Evolutionary conservation across 2,113 vertebrate species (phyloP).

Genomic region (Xyrauchen texanus): DNA sequence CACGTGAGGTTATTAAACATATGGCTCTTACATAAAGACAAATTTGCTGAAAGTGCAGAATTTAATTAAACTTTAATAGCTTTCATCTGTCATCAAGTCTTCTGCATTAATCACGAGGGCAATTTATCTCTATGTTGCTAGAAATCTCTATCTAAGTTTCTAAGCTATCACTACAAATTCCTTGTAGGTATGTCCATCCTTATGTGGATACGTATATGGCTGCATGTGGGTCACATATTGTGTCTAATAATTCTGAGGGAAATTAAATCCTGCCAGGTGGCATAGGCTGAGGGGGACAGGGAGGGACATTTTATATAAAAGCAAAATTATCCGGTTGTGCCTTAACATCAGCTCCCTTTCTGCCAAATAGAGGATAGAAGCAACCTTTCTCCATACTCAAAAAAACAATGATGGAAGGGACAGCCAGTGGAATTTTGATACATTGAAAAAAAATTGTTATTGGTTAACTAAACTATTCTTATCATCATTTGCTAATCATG

Average conservation of each 20-base stretch:
- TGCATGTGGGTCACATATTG: slow-evolving; percentile 54
- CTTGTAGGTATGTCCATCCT: slow-evolving; percentile 40
- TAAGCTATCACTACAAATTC: too few relatives aligned
- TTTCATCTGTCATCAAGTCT: slow-evolving; percentile 70
- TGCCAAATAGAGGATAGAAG: neutral
- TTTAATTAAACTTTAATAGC: slow-evolving; percentile 72
- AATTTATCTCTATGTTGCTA: slow-evolving; percentile 67
- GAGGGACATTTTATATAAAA: slow-evolving; percentile 39
- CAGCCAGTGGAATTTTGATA: too few relatives aligned
- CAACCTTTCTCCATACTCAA: neutral
- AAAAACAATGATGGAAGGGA: neutral
- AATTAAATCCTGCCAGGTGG: slow-evolving; percentile 57
- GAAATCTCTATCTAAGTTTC: too few relatives aligned
- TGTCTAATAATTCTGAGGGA: slow-evolving; percentile 61
- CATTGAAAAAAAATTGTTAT: neutral
- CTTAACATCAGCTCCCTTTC: neutral
- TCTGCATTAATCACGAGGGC: slow-evolving; percentile 67
- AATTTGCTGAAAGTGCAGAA: slow-evolving; percentile 70
- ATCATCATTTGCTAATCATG: too few relatives aligned
- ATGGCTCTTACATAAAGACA: slow-evolving; percentile 62
- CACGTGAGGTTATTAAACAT: slow-evolving; percentile 67
- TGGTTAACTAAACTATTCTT: too few relatives aligned
- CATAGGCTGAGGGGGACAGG: slow-evolving; percentile 30
- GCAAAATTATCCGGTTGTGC: slow-evolving; percentile 38
- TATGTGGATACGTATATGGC: slow-evolving; percentile 55